phyloP scores from a whole-genome alignment of 2,113 vertebrate species.

The Psittacara wagleri region DNA sequence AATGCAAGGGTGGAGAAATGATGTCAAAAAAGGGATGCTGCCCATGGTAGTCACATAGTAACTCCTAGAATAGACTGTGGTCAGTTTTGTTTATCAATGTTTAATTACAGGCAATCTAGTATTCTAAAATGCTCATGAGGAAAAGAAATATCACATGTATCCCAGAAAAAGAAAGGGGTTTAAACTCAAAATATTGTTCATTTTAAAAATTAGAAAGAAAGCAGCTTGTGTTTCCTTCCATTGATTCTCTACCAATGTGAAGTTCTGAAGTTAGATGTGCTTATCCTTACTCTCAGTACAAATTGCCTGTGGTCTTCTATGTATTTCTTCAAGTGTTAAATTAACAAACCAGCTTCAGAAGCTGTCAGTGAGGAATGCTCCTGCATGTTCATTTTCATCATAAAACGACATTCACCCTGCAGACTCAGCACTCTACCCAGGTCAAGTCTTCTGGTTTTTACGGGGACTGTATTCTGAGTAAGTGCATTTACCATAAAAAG shows the following conservation, averaged over 20 bases:
- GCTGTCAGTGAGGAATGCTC: not conserved
- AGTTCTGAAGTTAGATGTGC: not conserved
- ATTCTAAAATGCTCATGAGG: not conserved
- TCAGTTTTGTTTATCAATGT: not conserved
- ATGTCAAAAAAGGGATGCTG: not conserved
- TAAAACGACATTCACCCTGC: not conserved
- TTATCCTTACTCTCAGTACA: not conserved
- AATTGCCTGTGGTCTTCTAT: not conserved
- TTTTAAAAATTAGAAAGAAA: not conserved
- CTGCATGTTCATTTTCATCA: not conserved
- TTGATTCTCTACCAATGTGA: not conserved
- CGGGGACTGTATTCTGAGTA: not conserved
- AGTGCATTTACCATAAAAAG: not conserved
- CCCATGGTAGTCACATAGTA: not conserved
- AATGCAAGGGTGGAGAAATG: not conserved
- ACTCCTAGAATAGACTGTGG: not conserved
- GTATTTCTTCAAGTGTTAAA: slow-evolving; percentile 39
- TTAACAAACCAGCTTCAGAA: slow-evolving; percentile 13
- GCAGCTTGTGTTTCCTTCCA: not conserved
- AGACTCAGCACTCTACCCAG: not conserved
- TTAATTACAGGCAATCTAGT: not conserved
- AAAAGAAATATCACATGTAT: not conserved
- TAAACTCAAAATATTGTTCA: not conserved
- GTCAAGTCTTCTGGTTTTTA: not conserved
- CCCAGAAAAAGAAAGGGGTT: not conserved